These are phyloP conservation scores for Athalia rosae DNA, from an alignment of 2,888 invertebrate genomes.

Conservation along the genomic window DNA sequence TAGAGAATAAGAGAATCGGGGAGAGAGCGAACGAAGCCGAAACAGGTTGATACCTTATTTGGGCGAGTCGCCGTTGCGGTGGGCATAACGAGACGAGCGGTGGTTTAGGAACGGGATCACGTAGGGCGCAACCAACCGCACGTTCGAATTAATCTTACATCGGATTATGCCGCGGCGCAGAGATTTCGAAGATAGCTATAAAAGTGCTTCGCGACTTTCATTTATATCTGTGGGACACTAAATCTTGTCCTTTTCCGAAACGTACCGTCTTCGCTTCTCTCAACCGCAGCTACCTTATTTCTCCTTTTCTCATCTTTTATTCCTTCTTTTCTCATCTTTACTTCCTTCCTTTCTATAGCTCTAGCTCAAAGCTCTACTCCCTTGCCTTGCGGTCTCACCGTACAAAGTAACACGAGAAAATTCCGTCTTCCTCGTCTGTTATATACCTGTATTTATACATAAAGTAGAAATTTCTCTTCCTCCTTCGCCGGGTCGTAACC, in stretches of 20 bases:
- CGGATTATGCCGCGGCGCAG: conserved; percentile 19
- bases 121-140: conserved; percentile 25
- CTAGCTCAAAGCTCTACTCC: background rate
- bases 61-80: conserved; percentile 15
- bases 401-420: background rate
- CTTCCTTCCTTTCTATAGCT: background rate
- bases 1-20: conserved; percentile 1
- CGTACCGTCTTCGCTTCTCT: conserved; percentile 13
- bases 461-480: conserved; percentile 25
- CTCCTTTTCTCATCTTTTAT: background rate
- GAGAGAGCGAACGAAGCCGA: conserved; percentile 11
- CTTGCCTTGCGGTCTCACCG: no score
- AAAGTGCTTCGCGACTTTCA: conserved; percentile 35
- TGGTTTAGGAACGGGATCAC: conserved; percentile 39
- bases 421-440: background rate
- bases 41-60: conserved; percentile 40
- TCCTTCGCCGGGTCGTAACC: conserved; percentile 8
- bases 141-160: conserved; percentile 44
- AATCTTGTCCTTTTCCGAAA: conserved; percentile 37
- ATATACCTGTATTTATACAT: background rate
- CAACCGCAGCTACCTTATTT: background rate
- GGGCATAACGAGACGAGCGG: conserved; percentile 35
- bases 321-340: background rate
- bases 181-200: conserved; percentile 41
- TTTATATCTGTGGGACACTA: conserved; percentile 29